Percentiles rank a stretch among this genome's conserved stretches.
Evolutionary conservation across 2,888 invertebrate species (phyloP).

Genomic region (Hemicrepidius hirtus): DNA sequence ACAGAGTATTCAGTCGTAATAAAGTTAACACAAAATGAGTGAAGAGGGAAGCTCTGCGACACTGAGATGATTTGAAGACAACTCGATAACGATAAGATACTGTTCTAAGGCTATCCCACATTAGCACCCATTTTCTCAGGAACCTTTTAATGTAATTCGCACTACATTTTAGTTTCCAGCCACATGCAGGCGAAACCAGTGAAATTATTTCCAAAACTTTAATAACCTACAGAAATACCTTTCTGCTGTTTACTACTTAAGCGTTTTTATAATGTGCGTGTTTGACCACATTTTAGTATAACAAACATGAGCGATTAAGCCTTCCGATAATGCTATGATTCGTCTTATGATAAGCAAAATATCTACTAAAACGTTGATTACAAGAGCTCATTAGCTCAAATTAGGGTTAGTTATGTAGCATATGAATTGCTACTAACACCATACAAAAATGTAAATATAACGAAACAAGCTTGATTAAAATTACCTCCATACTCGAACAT

Average conservation of each 20-base stretch:
- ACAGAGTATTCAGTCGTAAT: not conserved
- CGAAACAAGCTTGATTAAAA: not conserved
- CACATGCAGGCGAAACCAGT: not conserved
- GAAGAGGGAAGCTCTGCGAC: conserved; percentile 6
- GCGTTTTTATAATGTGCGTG: not conserved
- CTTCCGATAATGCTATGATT: not conserved
- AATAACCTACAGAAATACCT: not conserved
- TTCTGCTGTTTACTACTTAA: no score
- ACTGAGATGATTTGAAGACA: conserved; percentile 19
- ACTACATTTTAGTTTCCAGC: not conserved
- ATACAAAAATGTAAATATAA: not conserved
- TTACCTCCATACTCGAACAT: no score
- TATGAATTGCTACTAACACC: not conserved
- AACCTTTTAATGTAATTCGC: not conserved
- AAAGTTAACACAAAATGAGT: conserved; percentile 1
- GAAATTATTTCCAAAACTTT: not conserved
- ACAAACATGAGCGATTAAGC: conserved; percentile 4
- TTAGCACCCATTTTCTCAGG: not conserved
- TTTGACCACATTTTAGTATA: not conserved
- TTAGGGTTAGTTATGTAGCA: not conserved
- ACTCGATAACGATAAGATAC: conserved; percentile 24
- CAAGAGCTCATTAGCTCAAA: conserved; percentile 5
- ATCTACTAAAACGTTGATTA: conserved; percentile 1
- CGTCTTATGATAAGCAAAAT: conserved; percentile 1
- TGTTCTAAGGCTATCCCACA: not conserved